A percentile compares a stretch with the other conserved stretches of the same genome.
phyloP scores from a whole-genome alignment of 2,797 vertebrate genomes.

The Phataginus tricuspis region DNA sequence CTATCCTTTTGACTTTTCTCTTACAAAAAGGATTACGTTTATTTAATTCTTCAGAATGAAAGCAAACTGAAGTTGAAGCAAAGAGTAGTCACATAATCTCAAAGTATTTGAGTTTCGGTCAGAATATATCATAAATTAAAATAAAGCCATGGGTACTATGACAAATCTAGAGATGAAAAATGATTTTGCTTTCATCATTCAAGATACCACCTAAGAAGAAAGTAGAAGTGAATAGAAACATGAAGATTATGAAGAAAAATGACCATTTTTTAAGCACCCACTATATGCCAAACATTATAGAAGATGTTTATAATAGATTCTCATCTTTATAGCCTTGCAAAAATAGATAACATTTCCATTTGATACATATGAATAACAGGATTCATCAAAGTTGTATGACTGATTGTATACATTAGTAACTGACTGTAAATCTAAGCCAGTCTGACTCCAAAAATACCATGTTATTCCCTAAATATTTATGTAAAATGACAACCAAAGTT shows the following conservation, averaged over 20 bases:
- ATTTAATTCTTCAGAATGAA: conserved; percentile 46
- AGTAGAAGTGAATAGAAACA: not conserved
- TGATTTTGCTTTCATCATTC: not conserved
- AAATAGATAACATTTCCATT: not conserved
- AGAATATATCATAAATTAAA: conserved; percentile 41
- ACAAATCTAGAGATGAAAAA: conserved; percentile 21
- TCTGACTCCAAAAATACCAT: conserved; percentile 4
- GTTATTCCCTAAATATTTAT: not conserved
- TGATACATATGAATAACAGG: not conserved
- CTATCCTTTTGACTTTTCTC: not conserved
- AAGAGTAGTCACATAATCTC: not conserved
- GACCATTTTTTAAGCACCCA: not conserved
- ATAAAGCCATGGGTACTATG: not conserved
- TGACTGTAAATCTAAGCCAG: conserved; percentile 40
- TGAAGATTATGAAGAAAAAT: not conserved
- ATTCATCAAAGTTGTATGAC: not conserved
- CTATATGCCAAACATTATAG: not conserved
- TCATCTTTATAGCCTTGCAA: not conserved
- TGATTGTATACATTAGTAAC: not conserved
- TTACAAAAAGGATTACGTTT: not conserved
- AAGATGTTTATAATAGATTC: not conserved
- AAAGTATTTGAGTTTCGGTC: not conserved
- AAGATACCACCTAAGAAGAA: not conserved
- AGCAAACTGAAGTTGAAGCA: not conserved
- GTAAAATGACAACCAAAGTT: not conserved